Evolutionary conservation across 2,888 invertebrate genomes (phyloP).

Genomic region (Celastrina argiolus): DNA sequence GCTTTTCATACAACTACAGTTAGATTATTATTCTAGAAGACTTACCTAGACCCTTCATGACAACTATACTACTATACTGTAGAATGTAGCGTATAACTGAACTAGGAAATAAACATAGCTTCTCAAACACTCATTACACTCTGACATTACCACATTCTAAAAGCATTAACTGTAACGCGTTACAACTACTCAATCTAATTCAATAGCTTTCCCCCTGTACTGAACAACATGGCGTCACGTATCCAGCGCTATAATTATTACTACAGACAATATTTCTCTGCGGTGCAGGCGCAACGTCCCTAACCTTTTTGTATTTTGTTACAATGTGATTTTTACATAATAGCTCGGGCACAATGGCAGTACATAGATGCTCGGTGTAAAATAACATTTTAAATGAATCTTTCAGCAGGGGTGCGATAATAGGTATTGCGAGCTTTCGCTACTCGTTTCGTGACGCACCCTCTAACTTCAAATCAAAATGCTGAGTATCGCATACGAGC

Average conservation of each 20-base stretch:
- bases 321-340: slow-evolving; percentile 46
- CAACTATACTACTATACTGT: too few relatives aligned
- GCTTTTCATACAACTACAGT: too few relatives aligned
- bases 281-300: slow-evolving; percentile 42
- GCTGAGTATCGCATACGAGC: slow-evolving; percentile 43
- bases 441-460: slow-evolving; percentile 62
- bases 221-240: slow-evolving; percentile 62
- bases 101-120: neutral
- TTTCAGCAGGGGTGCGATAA: slow-evolving; percentile 69
- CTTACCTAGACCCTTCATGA: too few relatives aligned
- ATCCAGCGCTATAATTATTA: slow-evolving; percentile 38
- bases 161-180: slow-evolving; percentile 38
- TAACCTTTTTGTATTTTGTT: slow-evolving; percentile 42
- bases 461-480: slow-evolving; percentile 61
- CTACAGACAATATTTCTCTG: slow-evolving; percentile 36
- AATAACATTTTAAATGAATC: slow-evolving; percentile 78
- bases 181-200: slow-evolving; percentile 60
- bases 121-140: too few relatives aligned
- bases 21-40: too few relatives aligned
- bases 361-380: slow-evolving; percentile 67
- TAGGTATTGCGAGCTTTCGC: slow-evolving; percentile 63
- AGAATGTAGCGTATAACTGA: too few relatives aligned
- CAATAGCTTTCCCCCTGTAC: slow-evolving; percentile 50
- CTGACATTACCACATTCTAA: slow-evolving; percentile 24
- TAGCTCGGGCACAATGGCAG: slow-evolving; percentile 56